These are phyloP conservation scores for Temnothorax nylanderi DNA, from an alignment of 1,140 invertebrate genomes.

Conservation along the genomic window DNA sequence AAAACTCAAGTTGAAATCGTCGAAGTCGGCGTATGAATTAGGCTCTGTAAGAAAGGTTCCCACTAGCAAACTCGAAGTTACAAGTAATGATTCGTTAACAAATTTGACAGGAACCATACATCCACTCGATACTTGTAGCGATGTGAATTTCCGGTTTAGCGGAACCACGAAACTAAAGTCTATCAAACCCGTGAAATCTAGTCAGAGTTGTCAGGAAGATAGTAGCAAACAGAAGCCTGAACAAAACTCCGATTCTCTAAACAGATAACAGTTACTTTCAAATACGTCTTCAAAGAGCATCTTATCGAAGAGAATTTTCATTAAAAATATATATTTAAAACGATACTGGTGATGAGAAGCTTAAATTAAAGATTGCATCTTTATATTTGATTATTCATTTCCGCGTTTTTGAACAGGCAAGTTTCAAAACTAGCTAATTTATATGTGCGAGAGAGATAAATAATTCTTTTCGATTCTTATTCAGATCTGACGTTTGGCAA, in stretches of 20 bases:
- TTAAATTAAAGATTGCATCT: background rate
- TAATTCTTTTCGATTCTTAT: conserved; percentile 43
- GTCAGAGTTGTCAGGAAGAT: conserved; percentile 69
- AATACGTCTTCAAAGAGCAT: conserved; percentile 74
- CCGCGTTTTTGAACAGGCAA: background rate
- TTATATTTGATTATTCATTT: conserved; percentile 9
- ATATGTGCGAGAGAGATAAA: background rate
- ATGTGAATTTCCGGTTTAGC: conserved; percentile 89
- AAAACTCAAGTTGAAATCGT: conserved; percentile 84
- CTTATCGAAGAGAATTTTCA: conserved; percentile 61
- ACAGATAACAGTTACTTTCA: conserved; percentile 81
- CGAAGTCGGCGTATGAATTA: conserved; percentile 85
- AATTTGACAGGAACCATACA: conserved; percentile 83
- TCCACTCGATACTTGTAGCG: conserved; percentile 87
- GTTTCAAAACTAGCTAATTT: conserved; percentile 11
- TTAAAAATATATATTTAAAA: conserved; percentile 50
- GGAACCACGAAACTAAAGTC: conserved; percentile 89
- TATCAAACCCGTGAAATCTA: conserved; percentile 82
- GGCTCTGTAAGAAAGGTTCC: conserved; percentile 86
- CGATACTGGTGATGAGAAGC: conserved; percentile 42
- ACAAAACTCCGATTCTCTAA: conserved; percentile 78
- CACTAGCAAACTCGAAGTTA: conserved; percentile 81
- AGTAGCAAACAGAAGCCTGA: conserved; percentile 75
- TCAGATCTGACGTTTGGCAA: conserved; percentile 32
- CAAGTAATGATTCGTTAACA: conserved; percentile 77